phyloP scores from a whole-genome alignment of 2,888 invertebrate species.

The Tenthredo amoena region DNA sequence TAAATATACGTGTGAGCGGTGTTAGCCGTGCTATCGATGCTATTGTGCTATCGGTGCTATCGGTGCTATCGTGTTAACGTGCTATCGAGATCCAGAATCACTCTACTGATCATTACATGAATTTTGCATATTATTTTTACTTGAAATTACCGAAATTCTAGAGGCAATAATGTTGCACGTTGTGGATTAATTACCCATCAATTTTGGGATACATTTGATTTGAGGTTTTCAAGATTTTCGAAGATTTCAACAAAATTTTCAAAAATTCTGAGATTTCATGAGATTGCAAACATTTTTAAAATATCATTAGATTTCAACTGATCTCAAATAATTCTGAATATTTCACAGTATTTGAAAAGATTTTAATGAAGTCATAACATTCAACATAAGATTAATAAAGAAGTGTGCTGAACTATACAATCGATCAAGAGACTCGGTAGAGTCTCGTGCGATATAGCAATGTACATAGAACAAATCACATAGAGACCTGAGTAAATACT shows the following conservation, averaged over 20 bases:
- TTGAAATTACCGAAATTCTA: background rate
- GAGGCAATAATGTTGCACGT: background rate
- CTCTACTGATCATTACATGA: too few relatives aligned
- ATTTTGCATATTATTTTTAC: background rate
- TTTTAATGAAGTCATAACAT: background rate
- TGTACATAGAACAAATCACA: too few relatives aligned
- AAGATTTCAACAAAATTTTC: background rate
- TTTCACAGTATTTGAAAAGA: background rate
- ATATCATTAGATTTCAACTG: background rate
- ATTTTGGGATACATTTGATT: background rate
- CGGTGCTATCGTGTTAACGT: too few relatives aligned
- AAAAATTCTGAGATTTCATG: background rate
- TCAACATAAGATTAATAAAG: background rate
- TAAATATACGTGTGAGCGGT: too few relatives aligned
- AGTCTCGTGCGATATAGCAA: too few relatives aligned
- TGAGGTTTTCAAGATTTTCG: background rate
- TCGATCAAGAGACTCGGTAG: too few relatives aligned
- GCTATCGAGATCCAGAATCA: too few relatives aligned
- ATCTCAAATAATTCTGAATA: slow-evolving; percentile 7
- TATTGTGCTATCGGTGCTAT: too few relatives aligned
- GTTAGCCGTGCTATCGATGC: too few relatives aligned
- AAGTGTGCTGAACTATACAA: background rate
- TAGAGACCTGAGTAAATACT: too few relatives aligned
- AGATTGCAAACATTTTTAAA: background rate
- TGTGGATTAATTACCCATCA: background rate